Evolutionary conservation across 2,113 vertebrate species (phyloP).

Genomic region (Protobothrops flavoviridis): DNA sequence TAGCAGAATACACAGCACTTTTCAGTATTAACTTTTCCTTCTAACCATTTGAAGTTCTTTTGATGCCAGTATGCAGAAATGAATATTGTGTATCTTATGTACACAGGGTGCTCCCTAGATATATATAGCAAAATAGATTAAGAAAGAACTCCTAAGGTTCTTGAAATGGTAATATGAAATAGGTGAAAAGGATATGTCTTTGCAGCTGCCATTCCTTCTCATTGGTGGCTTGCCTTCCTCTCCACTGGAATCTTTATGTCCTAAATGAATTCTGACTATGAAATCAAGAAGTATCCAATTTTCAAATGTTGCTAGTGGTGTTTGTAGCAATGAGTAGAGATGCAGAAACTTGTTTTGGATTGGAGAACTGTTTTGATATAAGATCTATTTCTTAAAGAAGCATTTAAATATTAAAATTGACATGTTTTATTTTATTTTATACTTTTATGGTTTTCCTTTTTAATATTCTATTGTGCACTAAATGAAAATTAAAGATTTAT

Average conservation of each 20-base stretch:
- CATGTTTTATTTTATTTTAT: neutral
- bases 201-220: slow-evolving; percentile 42
- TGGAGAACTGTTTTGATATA: neutral
- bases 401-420: neutral
- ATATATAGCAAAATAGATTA: neutral
- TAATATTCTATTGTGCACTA: neutral
- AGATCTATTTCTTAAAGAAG: neutral
- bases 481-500: neutral
- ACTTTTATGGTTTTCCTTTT: too few relatives aligned
- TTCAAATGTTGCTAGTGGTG: neutral
- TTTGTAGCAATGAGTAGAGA: neutral
- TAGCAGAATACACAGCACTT: neutral
- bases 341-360: neutral
- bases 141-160: neutral
- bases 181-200: neutral
- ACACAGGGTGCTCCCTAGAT: neutral
- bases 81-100: neutral
- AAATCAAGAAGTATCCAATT: neutral
- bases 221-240: neutral
- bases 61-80: neutral
- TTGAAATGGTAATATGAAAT: neutral
- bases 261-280: neutral
- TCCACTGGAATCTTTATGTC: slow-evolving; percentile 1
- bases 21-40: neutral
- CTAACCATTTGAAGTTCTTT: neutral